A percentile compares a stretch with the other conserved stretches of the same genome.
phyloP scores from a whole-genome alignment of 2,888 invertebrate species.

The Eueremaeus valkanovi region DNA sequence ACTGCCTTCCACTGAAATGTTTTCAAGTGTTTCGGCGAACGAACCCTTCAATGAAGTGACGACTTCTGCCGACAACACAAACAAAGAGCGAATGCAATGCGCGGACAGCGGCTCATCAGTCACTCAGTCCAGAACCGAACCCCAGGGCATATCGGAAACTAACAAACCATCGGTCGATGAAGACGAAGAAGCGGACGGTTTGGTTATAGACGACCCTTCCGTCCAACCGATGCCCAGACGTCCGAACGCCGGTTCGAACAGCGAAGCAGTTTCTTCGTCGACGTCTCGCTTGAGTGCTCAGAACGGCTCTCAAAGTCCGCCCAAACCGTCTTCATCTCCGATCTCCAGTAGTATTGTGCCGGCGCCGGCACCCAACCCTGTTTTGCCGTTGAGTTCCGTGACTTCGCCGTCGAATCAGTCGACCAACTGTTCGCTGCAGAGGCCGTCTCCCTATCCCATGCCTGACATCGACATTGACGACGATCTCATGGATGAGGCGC shows the following conservation, averaged over 20 bases:
- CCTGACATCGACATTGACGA: conserved; percentile 70
- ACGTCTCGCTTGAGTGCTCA: conserved; percentile 42
- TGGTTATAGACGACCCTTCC: conserved; percentile 53
- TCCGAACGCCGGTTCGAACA: neutral
- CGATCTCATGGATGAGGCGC: conserved; percentile 82
- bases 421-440: conserved; percentile 47
- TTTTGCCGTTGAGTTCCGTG: conserved; percentile 49
- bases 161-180: conserved; percentile 40
- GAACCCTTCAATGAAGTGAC: conserved; percentile 3
- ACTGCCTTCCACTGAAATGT: neutral
- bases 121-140: conserved; percentile 33
- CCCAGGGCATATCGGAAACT: conserved; percentile 40
- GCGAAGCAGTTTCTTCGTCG: conserved; percentile 37
- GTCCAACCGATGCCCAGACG: conserved; percentile 40
- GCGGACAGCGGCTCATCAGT: neutral
- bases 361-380: conserved; percentile 38
- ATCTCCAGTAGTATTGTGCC: conserved; percentile 43
- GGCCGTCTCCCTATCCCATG: conserved; percentile 64
- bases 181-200: conserved; percentile 52
- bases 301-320: conserved; percentile 39
- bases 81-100: neutral
- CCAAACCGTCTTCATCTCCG: conserved; percentile 43
- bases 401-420: conserved; percentile 63
- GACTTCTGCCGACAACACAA: conserved; percentile 19
- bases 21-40: neutral